Conservation (phyloP, 1,140 invertebrate genomes). For the Sycobia sp. region DNA sequence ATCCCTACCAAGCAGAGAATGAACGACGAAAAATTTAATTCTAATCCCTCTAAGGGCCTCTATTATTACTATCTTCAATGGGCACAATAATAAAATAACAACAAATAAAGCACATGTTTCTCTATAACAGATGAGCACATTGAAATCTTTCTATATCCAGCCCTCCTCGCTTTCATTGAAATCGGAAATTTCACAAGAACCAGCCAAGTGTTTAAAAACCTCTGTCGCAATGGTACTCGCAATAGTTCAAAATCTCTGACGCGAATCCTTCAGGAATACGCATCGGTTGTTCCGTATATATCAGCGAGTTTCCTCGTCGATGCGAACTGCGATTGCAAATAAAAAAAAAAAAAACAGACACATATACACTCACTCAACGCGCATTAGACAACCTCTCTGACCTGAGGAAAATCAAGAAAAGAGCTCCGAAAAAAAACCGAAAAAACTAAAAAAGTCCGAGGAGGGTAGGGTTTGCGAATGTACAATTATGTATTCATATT, state of each 20-base stretch:
- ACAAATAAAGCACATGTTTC: neutral
- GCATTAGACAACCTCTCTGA: too few species aligned
- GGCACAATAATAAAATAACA: neutral
- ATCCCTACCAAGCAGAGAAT: constrained; percentile 56
- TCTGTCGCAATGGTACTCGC: constrained; percentile 19
- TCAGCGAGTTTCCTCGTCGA: too few species aligned
- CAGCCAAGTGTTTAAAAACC: constrained; percentile 18
- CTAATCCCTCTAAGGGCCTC: too few species aligned
- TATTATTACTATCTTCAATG: constrained; percentile 16
- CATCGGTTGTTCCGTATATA: too few species aligned
- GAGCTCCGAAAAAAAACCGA: neutral
- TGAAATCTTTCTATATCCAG: constrained; percentile 13
- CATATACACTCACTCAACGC: too few species aligned
- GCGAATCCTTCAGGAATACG: constrained; percentile 1
- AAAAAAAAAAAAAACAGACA: too few species aligned
- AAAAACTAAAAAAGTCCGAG: neutral
- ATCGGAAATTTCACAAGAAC: constrained; percentile 19
- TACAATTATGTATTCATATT: too few species aligned
- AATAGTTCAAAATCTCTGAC: constrained; percentile 11
- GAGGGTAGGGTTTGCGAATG: neutral
- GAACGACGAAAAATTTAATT: too few species aligned
- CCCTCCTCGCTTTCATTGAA: constrained; percentile 22
- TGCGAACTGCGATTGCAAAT: neutral
- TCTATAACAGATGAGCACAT: neutral
- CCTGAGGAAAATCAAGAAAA: neutral